These are phyloP conservation scores for Gandaritis pyraliata DNA, from an alignment of 2,888 invertebrate species.

Conservation along the genomic window DNA sequence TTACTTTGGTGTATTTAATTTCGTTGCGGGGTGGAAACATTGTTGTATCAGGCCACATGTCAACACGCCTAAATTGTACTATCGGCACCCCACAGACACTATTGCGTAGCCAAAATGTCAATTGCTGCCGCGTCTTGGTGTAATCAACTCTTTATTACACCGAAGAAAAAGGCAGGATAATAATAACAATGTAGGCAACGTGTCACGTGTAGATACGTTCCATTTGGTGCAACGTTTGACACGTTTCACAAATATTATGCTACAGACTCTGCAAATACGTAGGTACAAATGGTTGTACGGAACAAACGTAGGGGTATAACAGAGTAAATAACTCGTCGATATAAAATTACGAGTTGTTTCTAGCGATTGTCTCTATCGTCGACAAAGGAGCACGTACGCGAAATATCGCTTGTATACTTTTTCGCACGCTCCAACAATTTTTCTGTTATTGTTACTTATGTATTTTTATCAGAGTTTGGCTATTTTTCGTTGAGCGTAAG, in stretches of 20 bases:
- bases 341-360: conserved; percentile 74
- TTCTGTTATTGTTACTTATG: conserved; percentile 50
- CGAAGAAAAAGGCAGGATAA: conserved; percentile 75
- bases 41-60: conserved; percentile 45
- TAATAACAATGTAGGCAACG: conserved; percentile 71
- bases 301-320: conserved; percentile 74
- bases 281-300: conserved; percentile 65
- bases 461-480: conserved; percentile 45
- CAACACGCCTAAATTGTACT: conserved; percentile 56
- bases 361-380: conserved; percentile 66
- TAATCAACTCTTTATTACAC: conserved; percentile 80
- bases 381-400: conserved; percentile 66
- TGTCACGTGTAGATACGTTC: conserved; percentile 79
- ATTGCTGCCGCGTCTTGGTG: conserved; percentile 62
- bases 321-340: conserved; percentile 67
- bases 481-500: conserved; percentile 26
- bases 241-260: conserved; percentile 83
- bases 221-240: conserved; percentile 75
- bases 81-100: conserved; percentile 71
- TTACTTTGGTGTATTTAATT: conserved; percentile 32
- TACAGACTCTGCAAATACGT: conserved; percentile 78
- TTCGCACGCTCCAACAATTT: conserved; percentile 50
- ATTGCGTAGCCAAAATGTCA: conserved; percentile 59
- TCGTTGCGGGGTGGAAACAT: conserved; percentile 23
- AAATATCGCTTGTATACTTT: conserved; percentile 63